Base-by-base conservation (phyloP, 2,888 invertebrate species). In the Argyresthia albistria region DNA sequence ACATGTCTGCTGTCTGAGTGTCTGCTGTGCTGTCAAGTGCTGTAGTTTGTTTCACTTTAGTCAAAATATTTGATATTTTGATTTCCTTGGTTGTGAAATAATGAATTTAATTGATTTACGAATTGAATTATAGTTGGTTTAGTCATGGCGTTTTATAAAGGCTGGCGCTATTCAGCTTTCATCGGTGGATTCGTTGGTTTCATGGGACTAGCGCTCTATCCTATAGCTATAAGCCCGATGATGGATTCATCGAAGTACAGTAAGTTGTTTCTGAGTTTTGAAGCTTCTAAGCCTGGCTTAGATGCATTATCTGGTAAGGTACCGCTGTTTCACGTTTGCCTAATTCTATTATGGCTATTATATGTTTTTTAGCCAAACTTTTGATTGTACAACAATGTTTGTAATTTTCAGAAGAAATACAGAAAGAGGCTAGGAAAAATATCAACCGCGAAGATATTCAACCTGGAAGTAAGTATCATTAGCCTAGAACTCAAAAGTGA, bases 171-270 rank as follows among this genome's bases (percentile, higher is more conserved):
- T 62, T 73, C 66, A 8, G 74, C 80, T 1, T 86, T 92, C 54
- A 63, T 92, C 16, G 79, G 87, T 45, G 81, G 88, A 37, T 73
- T 92, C 48, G 73, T 91, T 15, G 90, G 90, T 37, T 59, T 88
- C 3, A 69, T 92, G 54, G 90, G 88, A 53, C 48, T 86, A 8
- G 76, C 89, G 4, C 62, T 90, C 48, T 92, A 92, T 70, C 90
- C 91, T 8, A 86, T 91, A 52, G 87, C 88, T 11, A 81, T 93
- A 55, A 76, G 83, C 48, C 93, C 93, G 6, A 90, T 92, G 88
- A 70, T 91, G 4, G 87, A 93, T 71, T 71, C 90, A 55, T 89
- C 90, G 0, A 76, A 89, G 58, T 93, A 92, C 64, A 91, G 93
- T 93, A 83, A 86, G 90, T 15, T 10, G 11, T 35, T 50, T 14